Evolutionary conservation across 2,113 vertebrate genomes (phyloP), one percentile per base, ranked within the genome.

Genomic region (Dascyllus trimaculatus): DNA sequence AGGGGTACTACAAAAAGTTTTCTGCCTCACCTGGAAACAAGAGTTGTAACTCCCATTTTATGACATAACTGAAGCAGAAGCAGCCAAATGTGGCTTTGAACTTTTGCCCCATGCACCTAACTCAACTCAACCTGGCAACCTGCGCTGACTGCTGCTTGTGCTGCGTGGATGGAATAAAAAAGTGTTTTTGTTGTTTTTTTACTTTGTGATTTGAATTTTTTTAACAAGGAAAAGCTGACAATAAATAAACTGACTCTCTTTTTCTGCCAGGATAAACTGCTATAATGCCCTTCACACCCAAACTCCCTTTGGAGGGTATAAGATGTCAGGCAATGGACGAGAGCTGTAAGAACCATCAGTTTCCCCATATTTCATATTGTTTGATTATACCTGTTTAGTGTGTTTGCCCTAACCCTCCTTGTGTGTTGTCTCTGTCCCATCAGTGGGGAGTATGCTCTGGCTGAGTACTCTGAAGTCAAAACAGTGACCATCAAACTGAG

Each of bases 271-370:
- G 98, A 95, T 99, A 90, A 99, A 99, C 93, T 99, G 98, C 85
- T 97, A 99, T 85, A 99, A 99, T 0, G 96, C 96, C 0, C 95
- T 99, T 29, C 97, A 98, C 14, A 95, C 95, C 56, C 97, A 99
- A 86, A 90, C 96, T 71, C 96, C 98, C 0, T 99, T 99, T 32
- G 97, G 98, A 74, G 97, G 98, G 32, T 97, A 95, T 84, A 97
- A 99, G 90, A 99, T 99, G 97, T 99, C 97, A 21, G 98, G 98
- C 84, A 97, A 97, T 1, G 98, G 98, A 88, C 92, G 97, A 95
- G 98, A 99, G 93, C 93, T 99, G 98, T 99, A 93, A 98, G 98
- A 32, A 62, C 0, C 60, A 3, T 29, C 11, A 29, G 2, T 59
- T 61, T 19, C 24, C 65, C 58, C 19, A 51, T 24, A 15, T 57